Conservation (phyloP, 2,888 invertebrate species). For the Pandemis heparana region DNA sequence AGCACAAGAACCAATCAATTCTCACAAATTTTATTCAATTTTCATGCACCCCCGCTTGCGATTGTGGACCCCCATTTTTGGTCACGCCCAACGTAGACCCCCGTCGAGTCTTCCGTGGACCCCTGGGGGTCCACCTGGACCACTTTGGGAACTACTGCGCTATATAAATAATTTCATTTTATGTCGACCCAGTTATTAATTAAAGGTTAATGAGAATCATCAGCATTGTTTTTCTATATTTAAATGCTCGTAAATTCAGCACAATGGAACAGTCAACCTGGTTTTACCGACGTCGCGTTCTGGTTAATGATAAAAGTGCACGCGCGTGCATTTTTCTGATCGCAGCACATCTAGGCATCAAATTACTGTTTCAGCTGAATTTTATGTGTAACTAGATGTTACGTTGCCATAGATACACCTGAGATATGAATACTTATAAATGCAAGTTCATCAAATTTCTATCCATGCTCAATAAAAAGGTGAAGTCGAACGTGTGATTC, state of each 20-base stretch:
- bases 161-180: not conserved
- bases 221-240: not conserved
- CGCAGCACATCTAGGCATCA: slow-evolving; percentile 13
- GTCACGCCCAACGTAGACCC: no score
- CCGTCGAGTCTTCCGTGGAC: no score
- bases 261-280: not conserved
- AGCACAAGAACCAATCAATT: no score
- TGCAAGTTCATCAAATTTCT: slow-evolving; percentile 4
- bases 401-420: slow-evolving; percentile 15
- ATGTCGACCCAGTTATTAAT: slow-evolving; percentile 21
- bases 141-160: no score
- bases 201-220: slow-evolving; percentile 5
- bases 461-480: slow-evolving; percentile 11
- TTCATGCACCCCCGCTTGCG: no score
- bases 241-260: not conserved
- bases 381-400: not conserved
- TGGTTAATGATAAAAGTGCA: slow-evolving; percentile 32
- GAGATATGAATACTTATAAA: slow-evolving; percentile 7
- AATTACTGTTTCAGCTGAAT: slow-evolving; percentile 9
- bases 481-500: slow-evolving; percentile 8
- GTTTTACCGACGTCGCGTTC: slow-evolving; percentile 28
- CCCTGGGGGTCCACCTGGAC: no score
- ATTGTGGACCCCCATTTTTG: no score
- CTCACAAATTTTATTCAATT: no score
- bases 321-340: not conserved